phyloP scores from a whole-genome alignment of 2,113 vertebrate species.

The Saguinus imperator region DNA sequence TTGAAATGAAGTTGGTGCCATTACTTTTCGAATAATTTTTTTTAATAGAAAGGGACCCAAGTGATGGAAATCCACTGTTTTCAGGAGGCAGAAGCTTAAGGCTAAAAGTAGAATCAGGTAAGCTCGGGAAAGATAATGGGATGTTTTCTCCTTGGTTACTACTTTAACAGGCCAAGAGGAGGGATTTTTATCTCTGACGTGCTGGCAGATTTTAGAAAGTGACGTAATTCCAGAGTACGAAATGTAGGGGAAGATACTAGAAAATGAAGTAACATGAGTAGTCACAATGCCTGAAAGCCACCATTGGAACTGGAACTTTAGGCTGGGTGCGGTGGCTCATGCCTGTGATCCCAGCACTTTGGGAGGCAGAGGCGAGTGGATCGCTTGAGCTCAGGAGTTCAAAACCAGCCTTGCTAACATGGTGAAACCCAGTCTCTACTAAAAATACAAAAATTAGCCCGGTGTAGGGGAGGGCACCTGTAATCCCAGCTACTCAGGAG shows the following conservation, averaged over 20 bases:
- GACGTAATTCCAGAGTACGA: background rate
- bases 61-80: background rate
- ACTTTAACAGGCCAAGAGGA: background rate
- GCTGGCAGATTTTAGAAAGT: background rate
- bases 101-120: background rate
- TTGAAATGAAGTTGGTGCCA: constrained; percentile 9
- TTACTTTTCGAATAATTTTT: background rate
- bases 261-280: background rate
- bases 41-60: background rate
- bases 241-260: background rate
- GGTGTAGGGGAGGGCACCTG: no score
- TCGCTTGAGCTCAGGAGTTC: no score
- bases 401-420: no score
- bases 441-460: no score
- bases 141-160: background rate
- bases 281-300: background rate
- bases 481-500: no score
- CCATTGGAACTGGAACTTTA: background rate
- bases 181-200: background rate
- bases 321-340: accelerated
- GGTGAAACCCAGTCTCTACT: no score
- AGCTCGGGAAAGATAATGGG: background rate
- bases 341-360: no score
- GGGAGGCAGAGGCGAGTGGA: no score
- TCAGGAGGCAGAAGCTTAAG: constrained; percentile 17